Conservation (phyloP, 2,113 vertebrate genomes). For the Perccottus glenii region DNA sequence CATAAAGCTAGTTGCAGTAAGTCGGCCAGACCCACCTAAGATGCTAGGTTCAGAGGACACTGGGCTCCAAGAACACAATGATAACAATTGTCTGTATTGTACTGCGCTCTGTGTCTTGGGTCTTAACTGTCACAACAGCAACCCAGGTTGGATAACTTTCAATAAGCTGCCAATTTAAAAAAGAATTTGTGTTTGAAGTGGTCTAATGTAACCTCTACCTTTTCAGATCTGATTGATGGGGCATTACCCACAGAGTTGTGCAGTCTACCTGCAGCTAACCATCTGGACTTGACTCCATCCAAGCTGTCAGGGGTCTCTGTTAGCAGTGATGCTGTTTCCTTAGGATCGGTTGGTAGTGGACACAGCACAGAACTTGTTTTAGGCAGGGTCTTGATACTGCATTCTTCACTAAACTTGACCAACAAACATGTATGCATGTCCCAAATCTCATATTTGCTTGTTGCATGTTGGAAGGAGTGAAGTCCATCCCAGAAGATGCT, state of each 20-base stretch:
- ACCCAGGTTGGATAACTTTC: constrained; percentile 1
- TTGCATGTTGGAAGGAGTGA: constrained; percentile 78
- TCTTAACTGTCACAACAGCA: constrained; percentile 40
- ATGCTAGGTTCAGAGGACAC: constrained; percentile 87
- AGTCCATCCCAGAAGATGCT: constrained; percentile 88
- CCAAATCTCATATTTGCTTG: background rate
- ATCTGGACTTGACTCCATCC: constrained; percentile 82
- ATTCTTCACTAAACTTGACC: background rate
- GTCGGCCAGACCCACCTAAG: constrained; percentile 81
- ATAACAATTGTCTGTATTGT: constrained; percentile 91
- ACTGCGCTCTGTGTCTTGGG: constrained; percentile 84
- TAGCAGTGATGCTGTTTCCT: constrained; percentile 87
- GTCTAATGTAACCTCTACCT: background rate
- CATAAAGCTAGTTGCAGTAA: constrained; percentile 87
- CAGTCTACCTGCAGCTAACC: constrained; percentile 67
- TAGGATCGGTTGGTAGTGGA: constrained; percentile 86
- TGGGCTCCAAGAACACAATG: constrained; percentile 88
- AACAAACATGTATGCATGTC: background rate
- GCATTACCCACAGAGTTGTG: background rate
- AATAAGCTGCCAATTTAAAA: background rate
- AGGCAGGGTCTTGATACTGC: background rate
- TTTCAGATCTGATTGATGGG: constrained; percentile 3
- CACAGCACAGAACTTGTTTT: constrained; percentile 69
- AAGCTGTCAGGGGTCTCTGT: constrained; percentile 89
- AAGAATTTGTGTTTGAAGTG: background rate